These are phyloP conservation scores for Lacerta viridis DNA, from an alignment of 2,797 vertebrate species.

Conservation along the genomic window DNA sequence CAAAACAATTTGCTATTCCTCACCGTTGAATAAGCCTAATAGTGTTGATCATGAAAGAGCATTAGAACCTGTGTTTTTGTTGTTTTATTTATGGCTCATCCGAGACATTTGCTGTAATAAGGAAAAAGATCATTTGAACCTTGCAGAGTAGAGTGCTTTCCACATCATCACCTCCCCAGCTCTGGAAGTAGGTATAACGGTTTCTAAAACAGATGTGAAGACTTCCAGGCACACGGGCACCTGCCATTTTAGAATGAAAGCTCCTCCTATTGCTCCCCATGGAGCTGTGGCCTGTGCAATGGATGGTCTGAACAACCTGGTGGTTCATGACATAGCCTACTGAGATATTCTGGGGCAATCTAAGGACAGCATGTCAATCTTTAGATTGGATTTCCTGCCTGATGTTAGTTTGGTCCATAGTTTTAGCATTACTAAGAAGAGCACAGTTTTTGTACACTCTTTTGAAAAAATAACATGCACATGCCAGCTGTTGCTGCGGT, in stretches of 20 bases:
- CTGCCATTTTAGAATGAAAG: background rate
- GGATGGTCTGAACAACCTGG: background rate
- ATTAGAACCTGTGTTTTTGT: background rate
- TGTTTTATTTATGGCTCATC: background rate
- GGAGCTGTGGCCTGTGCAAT: background rate
- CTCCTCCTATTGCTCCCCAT: background rate
- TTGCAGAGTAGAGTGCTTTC: background rate
- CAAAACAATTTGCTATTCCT: background rate
- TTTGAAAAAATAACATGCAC: conserved; percentile 15
- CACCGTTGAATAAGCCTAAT: background rate
- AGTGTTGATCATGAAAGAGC: background rate
- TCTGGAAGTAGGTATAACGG: background rate
- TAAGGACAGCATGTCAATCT: conserved; percentile 58
- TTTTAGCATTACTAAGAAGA: conserved; percentile 66
- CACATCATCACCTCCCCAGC: background rate
- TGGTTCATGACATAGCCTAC: accelerated
- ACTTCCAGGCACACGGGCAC: background rate
- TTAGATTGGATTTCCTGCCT: conserved; percentile 67
- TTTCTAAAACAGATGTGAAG: background rate
- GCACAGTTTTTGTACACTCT: conserved; percentile 57
- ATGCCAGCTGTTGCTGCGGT: conserved; percentile 66
- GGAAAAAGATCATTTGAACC: background rate
- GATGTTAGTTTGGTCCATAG: conserved; percentile 62
- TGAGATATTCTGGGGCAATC: conserved; percentile 17
- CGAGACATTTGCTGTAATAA: background rate